phyloP scores from a whole-genome alignment of 2,888 invertebrate genomes.

The Bellardia bayeri region DNA sequence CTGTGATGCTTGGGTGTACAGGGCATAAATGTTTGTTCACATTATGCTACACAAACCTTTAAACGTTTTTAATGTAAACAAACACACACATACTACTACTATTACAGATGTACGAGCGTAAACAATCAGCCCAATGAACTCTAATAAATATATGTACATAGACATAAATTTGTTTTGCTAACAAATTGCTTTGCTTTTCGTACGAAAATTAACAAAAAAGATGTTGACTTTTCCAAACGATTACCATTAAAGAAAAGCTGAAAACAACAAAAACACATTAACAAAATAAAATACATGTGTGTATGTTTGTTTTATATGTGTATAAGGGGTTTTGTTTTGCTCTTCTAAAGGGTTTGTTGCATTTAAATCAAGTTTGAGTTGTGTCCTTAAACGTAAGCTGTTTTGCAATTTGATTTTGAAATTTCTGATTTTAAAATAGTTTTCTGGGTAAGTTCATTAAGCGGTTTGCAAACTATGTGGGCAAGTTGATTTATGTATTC shows the following conservation, averaged over 20 bases:
- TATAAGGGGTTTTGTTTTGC: conserved; percentile 1
- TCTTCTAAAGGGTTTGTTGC: not conserved
- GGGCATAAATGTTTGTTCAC: not conserved
- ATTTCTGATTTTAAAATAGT: not conserved
- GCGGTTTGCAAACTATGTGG: not conserved
- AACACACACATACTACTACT: not conserved
- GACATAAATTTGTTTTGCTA: not conserved
- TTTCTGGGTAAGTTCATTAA: not conserved
- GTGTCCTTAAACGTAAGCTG: not conserved
- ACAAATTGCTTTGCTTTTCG: conserved; percentile 19
- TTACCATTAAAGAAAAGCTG: conserved; percentile 30
- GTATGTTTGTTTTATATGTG: not conserved
- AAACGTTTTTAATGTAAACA: not conserved
- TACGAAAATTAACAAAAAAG: not conserved
- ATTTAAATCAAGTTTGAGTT: not conserved
- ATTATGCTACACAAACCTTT: not conserved
- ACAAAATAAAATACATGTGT: not conserved
- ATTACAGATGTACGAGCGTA: not conserved
- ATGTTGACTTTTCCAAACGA: conserved; percentile 38
- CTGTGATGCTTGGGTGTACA: not conserved
- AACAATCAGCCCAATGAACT: not conserved
- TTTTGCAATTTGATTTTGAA: not conserved
- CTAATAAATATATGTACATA: not conserved
- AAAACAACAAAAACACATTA: not conserved
- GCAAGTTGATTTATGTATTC: not conserved